phyloP scores from a whole-genome alignment of 2,888 invertebrate species.

The Hydropsyche betteni region DNA sequence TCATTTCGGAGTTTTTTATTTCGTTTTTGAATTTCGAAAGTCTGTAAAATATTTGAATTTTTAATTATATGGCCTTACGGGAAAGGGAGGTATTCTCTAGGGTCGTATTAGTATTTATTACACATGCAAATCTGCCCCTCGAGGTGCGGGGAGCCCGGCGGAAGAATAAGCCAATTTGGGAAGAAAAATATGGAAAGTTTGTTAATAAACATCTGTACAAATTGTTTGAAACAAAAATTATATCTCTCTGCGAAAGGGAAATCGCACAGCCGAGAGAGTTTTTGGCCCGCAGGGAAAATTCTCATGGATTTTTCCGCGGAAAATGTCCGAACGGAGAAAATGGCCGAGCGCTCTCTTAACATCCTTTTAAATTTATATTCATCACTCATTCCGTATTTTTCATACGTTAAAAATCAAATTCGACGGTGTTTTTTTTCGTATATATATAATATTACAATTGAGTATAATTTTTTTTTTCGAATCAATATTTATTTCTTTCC shows the following conservation, averaged over 20 bases:
- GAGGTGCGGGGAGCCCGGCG: slow-evolving; percentile 1
- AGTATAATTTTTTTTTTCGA: no score
- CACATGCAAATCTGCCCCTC: slow-evolving; percentile 39
- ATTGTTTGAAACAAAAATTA: slow-evolving; percentile 50
- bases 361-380: slow-evolving; percentile 35
- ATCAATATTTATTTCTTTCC: no score
- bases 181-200: slow-evolving; percentile 47
- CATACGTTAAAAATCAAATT: no score
- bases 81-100: slow-evolving; percentile 4
- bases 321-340: not conserved
- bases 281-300: slow-evolving; percentile 25
- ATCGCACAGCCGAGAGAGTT: slow-evolving; percentile 31
- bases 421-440: no score
- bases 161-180: slow-evolving; percentile 48
- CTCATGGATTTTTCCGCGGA: slow-evolving; percentile 11
- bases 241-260: slow-evolving; percentile 40
- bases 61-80: slow-evolving; percentile 18
- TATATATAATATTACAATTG: no score
- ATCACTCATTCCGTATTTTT: slow-evolving; percentile 26
- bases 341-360: slow-evolving; percentile 8
- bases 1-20: no score
- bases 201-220: slow-evolving; percentile 50
- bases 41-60: slow-evolving; percentile 28
- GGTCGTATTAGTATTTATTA: slow-evolving; percentile 39
- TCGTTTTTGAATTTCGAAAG: no score